Conservation (phyloP, 2,888 invertebrate genomes). For the Anthophora plumipes region DNA sequence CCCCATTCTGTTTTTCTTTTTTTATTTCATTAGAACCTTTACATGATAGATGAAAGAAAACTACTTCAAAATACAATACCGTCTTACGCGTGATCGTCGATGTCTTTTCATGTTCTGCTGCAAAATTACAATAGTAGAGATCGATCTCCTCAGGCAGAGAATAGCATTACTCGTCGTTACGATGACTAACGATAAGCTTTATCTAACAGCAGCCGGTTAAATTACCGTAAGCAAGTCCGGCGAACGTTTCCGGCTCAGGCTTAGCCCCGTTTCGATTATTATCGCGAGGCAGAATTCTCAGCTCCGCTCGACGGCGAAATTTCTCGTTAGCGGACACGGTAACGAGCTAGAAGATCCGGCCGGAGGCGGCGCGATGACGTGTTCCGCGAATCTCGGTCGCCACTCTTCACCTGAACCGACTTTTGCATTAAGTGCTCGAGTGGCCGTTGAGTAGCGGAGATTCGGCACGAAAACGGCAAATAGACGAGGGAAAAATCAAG, state of each 20-base stretch:
- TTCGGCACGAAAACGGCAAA: constrained; percentile 18
- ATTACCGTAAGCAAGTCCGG: constrained; percentile 23
- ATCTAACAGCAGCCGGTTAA: background rate
- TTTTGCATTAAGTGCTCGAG: constrained; percentile 53
- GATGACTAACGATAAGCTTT: too few species aligned
- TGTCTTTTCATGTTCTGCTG: too few species aligned
- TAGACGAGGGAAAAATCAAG: background rate
- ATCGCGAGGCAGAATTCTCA: constrained; percentile 41
- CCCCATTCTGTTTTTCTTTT: too few species aligned
- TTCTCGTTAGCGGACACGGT: constrained; percentile 60
- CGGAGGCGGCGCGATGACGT: constrained; percentile 40
- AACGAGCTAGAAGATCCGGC: constrained; percentile 58
- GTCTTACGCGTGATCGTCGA: too few species aligned
- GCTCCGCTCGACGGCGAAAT: constrained; percentile 55
- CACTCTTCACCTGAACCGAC: constrained; percentile 51
- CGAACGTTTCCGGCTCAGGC: constrained; percentile 24
- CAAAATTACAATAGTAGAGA: too few species aligned
- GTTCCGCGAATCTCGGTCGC: constrained; percentile 54
- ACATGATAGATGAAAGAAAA: too few species aligned
- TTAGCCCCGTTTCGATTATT: constrained; percentile 55
- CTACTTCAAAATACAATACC: too few species aligned
- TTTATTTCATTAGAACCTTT: too few species aligned
- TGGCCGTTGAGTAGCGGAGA: constrained; percentile 13
- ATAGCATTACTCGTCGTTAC: too few species aligned
- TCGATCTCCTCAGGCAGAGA: too few species aligned